Percentiles rank a stretch among this genome's conserved stretches.
Conservation (phyloP, 2,113 vertebrate genomes). For the Sarotherodon lohbergeri region DNA sequence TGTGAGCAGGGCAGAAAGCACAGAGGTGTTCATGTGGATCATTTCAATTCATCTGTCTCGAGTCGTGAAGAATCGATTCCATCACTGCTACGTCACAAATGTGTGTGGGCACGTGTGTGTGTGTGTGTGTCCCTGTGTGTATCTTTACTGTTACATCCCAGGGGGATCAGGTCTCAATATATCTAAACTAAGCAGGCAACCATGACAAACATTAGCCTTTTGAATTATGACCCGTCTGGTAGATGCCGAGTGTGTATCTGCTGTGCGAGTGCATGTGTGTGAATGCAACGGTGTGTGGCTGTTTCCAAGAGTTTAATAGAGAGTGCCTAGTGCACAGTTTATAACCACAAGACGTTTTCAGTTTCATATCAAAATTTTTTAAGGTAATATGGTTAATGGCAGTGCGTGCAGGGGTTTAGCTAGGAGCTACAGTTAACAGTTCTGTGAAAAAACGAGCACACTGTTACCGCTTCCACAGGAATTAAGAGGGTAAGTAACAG, state of each 20-base stretch:
- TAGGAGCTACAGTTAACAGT: neutral
- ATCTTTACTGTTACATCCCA: neutral
- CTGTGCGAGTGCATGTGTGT: neutral
- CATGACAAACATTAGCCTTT: slow-evolving; percentile 55
- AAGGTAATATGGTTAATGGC: neutral
- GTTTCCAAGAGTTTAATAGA: slow-evolving; percentile 2
- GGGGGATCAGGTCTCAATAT: slow-evolving; percentile 28
- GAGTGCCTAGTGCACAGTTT: neutral
- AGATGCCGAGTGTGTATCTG: slow-evolving; percentile 7
- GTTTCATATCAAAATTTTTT: neutral
- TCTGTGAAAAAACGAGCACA: neutral
- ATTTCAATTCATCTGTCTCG: slow-evolving; percentile 44
- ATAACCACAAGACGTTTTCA: neutral
- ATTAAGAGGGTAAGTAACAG: neutral
- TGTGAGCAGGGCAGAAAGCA: neutral
- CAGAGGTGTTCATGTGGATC: slow-evolving; percentile 35
- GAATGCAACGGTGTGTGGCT: neutral
- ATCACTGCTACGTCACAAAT: slow-evolving; percentile 27
- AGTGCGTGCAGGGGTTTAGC: neutral
- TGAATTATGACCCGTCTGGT: slow-evolving; percentile 51
- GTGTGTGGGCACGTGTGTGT: slow-evolving; percentile 5
- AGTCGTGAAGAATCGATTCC: slow-evolving; percentile 26
- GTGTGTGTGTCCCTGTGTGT: slow-evolving; percentile 19
- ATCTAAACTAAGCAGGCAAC: slow-evolving; percentile 43
- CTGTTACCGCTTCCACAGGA: neutral